Conservation (phyloP, 2,113 vertebrate genomes). For the Bucco capensis region DNA sequence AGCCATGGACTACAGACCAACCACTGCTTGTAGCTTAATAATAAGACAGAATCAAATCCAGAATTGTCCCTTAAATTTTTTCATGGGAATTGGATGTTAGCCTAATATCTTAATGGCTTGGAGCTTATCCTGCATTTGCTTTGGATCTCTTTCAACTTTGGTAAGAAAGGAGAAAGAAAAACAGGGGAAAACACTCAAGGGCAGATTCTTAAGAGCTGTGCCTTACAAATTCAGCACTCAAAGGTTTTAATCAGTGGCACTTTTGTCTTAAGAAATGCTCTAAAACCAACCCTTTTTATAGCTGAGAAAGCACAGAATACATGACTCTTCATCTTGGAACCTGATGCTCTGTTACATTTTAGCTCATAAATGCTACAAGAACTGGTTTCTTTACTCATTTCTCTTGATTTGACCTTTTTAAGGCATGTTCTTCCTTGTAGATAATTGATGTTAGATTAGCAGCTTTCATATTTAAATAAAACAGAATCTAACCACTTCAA, state of each 20-base stretch:
- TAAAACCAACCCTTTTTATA: background rate
- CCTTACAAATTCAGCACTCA: background rate
- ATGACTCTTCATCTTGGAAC: background rate
- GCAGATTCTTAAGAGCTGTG: background rate
- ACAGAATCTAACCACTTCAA: background rate
- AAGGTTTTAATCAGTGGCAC: background rate
- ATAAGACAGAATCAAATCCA: background rate
- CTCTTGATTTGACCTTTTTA: background rate
- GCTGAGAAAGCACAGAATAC: background rate
- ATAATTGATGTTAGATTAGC: background rate
- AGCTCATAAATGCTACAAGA: background rate
- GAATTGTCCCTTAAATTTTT: background rate
- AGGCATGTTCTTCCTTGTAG: background rate
- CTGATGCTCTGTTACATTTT: background rate
- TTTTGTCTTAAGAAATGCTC: background rate
- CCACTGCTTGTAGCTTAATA: background rate
- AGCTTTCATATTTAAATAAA: background rate
- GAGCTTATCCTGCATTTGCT: background rate
- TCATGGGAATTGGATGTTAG: background rate
- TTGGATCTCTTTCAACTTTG: background rate
- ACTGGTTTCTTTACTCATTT: background rate
- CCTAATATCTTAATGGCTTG: background rate
- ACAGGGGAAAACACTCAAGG: background rate
- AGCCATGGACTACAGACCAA: background rate
- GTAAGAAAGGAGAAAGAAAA: background rate